These are phyloP conservation scores for Trisateles emortualis DNA, from an alignment of 2,888 invertebrate genomes.

Conservation along the genomic window DNA sequence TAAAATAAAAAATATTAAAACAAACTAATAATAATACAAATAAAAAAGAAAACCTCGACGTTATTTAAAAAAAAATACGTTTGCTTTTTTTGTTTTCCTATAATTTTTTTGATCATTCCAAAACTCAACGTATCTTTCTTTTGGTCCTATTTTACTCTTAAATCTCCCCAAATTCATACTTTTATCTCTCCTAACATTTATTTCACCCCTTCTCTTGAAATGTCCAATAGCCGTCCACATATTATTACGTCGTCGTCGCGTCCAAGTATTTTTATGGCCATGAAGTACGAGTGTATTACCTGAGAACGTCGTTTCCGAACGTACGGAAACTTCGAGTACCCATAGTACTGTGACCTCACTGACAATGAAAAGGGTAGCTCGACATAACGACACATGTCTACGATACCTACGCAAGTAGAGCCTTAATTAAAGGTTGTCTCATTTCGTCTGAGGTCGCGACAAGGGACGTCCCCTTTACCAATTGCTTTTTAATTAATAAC, in stretches of 20 bases:
- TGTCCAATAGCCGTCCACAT: no score
- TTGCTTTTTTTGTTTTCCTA: background rate
- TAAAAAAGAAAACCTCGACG: no score
- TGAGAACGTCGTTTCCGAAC: slow-evolving; percentile 8
- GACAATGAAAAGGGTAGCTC: slow-evolving; percentile 71
- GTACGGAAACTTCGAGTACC: slow-evolving; percentile 4
- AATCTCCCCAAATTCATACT: no score
- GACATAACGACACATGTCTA: slow-evolving; percentile 64
- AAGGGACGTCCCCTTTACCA: slow-evolving; percentile 53
- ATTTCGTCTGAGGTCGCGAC: slow-evolving; percentile 60
- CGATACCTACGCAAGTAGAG: slow-evolving; percentile 47
- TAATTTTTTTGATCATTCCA: background rate
- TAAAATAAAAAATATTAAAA: no score
- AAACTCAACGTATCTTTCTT: background rate
- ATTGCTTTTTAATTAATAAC: slow-evolving; percentile 76
- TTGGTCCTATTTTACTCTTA: no score
- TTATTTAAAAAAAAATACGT: no score
- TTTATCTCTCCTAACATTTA: no score
- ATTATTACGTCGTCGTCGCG: no score
- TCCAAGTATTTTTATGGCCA: no score
- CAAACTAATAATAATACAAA: no score
- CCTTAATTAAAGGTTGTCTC: slow-evolving; percentile 76
- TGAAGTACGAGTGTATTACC: no score
- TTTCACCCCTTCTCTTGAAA: no score
- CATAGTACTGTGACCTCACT: slow-evolving; percentile 32